A percentile compares a stretch with the other conserved stretches of the same genome.
Conservation (phyloP, 2,113 vertebrate genomes). For the Struthidea cinerea region DNA sequence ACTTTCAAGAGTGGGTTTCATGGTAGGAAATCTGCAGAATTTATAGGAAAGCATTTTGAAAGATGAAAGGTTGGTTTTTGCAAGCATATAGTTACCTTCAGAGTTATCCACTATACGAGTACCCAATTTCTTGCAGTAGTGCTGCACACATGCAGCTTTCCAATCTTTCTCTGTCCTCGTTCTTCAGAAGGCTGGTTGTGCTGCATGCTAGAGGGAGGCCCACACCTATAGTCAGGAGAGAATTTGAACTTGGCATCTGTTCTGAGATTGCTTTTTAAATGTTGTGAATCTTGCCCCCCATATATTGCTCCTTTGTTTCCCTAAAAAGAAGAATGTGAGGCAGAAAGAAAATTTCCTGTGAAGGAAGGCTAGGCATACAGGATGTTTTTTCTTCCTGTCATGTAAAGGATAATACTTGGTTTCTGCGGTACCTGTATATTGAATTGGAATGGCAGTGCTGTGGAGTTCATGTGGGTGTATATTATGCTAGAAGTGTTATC, state of each 20-base stretch:
- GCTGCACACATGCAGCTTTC: neutral
- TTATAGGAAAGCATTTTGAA: neutral
- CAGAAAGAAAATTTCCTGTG: neutral
- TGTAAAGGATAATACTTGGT: neutral
- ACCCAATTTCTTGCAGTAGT: neutral
- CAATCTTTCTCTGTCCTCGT: neutral
- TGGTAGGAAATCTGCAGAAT: neutral
- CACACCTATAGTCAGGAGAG: neutral
- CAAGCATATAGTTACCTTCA: neutral
- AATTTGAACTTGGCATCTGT: neutral
- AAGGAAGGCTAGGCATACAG: neutral
- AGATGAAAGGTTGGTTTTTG: neutral
- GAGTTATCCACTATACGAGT: neutral
- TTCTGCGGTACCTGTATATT: conserved; percentile 1
- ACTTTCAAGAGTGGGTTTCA: neutral
- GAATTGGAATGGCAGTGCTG: conserved; percentile 36
- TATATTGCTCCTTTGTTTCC: neutral
- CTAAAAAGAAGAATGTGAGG: neutral
- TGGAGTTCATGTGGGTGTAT: conserved; percentile 28
- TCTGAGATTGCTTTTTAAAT: neutral
- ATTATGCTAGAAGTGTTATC: conserved; percentile 32
- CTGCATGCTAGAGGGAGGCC: neutral
- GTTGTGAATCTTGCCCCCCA: neutral
- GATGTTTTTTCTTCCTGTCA: neutral
- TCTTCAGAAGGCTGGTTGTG: neutral